Evolutionary conservation across 2,113 vertebrate species (phyloP).

Genomic region (Alces alces): DNA sequence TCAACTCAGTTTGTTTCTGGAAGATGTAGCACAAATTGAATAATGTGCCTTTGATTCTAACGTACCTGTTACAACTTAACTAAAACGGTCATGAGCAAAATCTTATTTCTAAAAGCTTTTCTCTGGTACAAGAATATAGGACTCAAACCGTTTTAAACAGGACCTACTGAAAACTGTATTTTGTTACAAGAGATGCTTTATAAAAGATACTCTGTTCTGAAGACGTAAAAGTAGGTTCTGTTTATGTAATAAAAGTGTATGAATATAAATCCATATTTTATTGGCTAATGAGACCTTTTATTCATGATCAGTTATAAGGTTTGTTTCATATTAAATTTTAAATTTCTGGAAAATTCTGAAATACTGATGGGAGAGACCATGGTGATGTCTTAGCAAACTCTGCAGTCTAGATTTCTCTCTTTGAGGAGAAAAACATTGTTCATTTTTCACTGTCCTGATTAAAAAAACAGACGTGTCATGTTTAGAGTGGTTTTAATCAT

Average conservation of each 20-base stretch:
- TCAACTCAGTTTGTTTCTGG: not conserved
- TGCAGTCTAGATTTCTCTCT: not conserved
- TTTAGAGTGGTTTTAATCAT: slow-evolving; percentile 5
- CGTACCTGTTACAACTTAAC: not conserved
- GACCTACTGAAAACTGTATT: not conserved
- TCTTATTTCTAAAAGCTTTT: slow-evolving; percentile 31
- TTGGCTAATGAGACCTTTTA: not conserved
- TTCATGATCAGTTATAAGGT: not conserved
- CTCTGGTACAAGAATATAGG: not conserved
- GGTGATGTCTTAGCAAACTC: slow-evolving; percentile 4
- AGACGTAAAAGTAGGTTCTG: not conserved
- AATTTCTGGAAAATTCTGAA: slow-evolving; percentile 50
- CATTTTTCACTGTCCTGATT: not conserved
- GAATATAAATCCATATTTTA: not conserved
- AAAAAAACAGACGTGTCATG: not conserved
- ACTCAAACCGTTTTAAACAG: not conserved
- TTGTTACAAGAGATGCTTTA: not conserved
- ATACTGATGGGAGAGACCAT: not conserved
- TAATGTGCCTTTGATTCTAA: slow-evolving; percentile 1
- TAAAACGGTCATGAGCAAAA: not conserved
- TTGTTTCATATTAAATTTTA: slow-evolving; percentile 7
- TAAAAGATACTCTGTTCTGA: not conserved
- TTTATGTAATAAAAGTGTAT: not conserved
- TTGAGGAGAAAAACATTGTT: not conserved
- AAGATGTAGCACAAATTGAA: slow-evolving; percentile 1